Conservation (phyloP, 37 sponge, comb jelly and placozoan species). For the Chondrosia reniformis region DNA sequence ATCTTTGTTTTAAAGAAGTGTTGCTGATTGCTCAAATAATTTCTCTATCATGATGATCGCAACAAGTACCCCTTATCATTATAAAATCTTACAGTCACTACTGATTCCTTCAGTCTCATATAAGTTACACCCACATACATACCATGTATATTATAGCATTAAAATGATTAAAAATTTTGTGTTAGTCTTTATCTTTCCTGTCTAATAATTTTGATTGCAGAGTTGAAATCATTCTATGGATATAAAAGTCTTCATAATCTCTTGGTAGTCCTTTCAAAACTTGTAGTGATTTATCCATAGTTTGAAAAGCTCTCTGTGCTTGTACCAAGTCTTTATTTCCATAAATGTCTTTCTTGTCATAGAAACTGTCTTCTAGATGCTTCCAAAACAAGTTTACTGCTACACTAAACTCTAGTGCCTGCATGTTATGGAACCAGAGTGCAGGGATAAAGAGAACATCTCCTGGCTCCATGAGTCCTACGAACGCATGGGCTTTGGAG, state of each 20-base stretch:
- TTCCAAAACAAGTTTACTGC: conserved; percentile 93
- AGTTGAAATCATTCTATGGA: conserved; percentile 34
- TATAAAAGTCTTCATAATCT: conserved; percentile 81
- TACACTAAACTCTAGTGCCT: conserved; percentile 70
- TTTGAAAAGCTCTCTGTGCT: conserved; percentile 77
- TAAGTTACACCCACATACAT: no score
- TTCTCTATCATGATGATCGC: no score
- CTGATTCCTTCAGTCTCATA: no score
- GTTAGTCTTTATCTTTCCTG: no score
- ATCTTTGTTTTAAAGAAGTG: no score
- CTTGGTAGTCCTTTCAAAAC: conserved; percentile 70
- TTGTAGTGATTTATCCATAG: conserved; percentile 64
- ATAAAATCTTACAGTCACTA: no score
- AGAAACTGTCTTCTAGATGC: conserved; percentile 54
- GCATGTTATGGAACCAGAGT: conserved; percentile 93
- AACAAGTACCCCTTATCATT: no score
- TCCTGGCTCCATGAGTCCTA: conserved; percentile 64
- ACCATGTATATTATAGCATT: no score
- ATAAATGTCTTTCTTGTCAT: conserved; percentile 78
- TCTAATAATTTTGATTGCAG: conserved; percentile 33
- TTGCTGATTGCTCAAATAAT: no score
- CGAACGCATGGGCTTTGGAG: conserved; percentile 31
- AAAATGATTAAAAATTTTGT: no score
- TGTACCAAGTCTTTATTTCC: conserved; percentile 84
- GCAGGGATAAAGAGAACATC: conserved; percentile 95